Evolutionary conservation across 2,888 invertebrate genomes (phyloP), one percentile per base, ranked within the genome.

Genomic region (Chymomyza fuscimana): DNA sequence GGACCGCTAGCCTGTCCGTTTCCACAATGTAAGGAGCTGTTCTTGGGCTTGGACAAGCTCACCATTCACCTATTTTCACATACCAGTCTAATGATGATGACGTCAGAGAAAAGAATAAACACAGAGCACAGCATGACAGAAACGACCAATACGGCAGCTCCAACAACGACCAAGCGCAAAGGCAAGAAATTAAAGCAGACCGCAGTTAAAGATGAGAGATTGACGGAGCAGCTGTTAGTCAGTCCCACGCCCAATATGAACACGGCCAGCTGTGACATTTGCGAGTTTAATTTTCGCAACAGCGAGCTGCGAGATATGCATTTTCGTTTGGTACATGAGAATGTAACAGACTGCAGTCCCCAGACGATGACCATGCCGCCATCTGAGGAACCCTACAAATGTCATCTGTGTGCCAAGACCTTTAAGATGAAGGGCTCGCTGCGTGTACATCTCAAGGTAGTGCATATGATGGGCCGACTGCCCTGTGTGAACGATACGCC

Each of bases 11-110:
- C 93, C 66, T 97, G 97, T 89, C 96, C 96, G 15, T 94, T 96
- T 73, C 81, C 82, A 5, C 67, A 82, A 61, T 97, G 97, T 89
- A 94, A 94, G 85, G 96, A 96, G 86, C 93, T 94, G 80, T 93
- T 96, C 22, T 92, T 94, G 75, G 96, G 96, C 1, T 93, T 97
- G 77, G 96, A 96, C 90, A 96, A 96, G 92, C 92, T 96, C 64
- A 96, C 96, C 0, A 96, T 96, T 87, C 96, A 97, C 91, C 92
- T 97, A 77, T 96, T 96, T 88, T 94, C 94, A 72, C 96, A 96
- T 89, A 93, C 94, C 40, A 89, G 80, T 59, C 74, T 87, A 15
- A 87, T 90, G 86, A 72, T 36, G 72, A 70, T 65, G 56, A 19
- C 69, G 5, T 46, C 61, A 10, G 73, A 52, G 7, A 22, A 62